phyloP scores from a whole-genome alignment of 1,140 invertebrate species.

The Holcopasites calliopsidis region DNA sequence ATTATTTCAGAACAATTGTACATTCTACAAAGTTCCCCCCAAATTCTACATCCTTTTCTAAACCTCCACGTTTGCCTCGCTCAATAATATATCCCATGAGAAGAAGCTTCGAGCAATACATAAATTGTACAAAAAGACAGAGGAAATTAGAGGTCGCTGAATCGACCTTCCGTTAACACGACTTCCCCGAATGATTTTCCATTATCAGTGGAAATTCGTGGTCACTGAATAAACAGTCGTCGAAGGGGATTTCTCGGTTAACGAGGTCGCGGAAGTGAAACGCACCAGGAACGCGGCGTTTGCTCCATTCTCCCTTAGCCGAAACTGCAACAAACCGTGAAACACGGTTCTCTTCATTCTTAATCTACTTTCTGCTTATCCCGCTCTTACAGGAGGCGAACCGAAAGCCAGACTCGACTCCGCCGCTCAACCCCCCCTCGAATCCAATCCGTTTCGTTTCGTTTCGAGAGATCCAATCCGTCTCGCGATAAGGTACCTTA shows the following conservation, averaged over 20 bases:
- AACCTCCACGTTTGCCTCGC: too few species aligned
- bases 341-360: conserved; percentile 17
- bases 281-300: background rate
- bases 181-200: background rate
- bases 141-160: background rate
- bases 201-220: background rate
- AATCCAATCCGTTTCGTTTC: conserved; percentile 23
- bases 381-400: background rate
- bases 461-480: conserved; percentile 11
- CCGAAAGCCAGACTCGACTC: conserved; percentile 2
- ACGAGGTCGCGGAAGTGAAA: background rate
- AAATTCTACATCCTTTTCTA: too few species aligned
- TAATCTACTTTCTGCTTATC: conserved; percentile 34
- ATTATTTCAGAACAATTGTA: too few species aligned
- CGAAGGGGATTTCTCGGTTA: background rate
- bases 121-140: background rate
- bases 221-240: background rate
- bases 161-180: background rate
- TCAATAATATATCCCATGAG: background rate
- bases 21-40: too few species aligned
- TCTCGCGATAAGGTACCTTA: conserved; percentile 12
- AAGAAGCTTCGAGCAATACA: background rate
- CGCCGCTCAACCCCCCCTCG: background rate
- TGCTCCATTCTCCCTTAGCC: background rate
- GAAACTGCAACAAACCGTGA: conserved; percentile 18